Evolutionary conservation across 2,113 vertebrate genomes (phyloP).

Genomic region (Ailurus styani): DNA sequence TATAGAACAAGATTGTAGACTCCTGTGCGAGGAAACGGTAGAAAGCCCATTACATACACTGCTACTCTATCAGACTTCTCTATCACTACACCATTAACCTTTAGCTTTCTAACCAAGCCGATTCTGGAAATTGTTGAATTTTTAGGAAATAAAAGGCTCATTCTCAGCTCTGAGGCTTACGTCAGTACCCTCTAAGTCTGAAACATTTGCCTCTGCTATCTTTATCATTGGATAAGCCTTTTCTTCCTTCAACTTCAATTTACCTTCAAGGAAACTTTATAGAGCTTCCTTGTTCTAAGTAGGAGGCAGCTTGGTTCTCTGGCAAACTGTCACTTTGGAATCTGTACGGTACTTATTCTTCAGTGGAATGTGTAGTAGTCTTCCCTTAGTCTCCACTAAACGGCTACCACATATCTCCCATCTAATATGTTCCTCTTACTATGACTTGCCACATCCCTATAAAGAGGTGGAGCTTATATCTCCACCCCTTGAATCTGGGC

Average conservation of each 20-base stretch:
- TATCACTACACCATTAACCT: not conserved
- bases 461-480: too few species aligned
- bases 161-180: not conserved
- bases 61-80: not conserved
- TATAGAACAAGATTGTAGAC: not conserved
- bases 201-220: not conserved
- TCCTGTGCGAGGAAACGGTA: fast-evolving
- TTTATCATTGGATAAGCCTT: not conserved
- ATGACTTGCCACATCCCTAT: not conserved
- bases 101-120: not conserved
- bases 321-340: not conserved
- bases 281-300: not conserved
- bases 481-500: not conserved
- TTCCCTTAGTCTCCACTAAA: too few species aligned
- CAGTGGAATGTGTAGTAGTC: not conserved
- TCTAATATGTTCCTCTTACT: not conserved
- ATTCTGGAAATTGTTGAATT: not conserved
- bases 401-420: not conserved
- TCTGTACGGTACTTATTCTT: not conserved
- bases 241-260: not conserved
- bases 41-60: not conserved
- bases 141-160: not conserved
- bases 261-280: not conserved
- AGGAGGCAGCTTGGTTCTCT: not conserved
- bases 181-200: not conserved